These are phyloP conservation scores for Fratercula arctica DNA, from an alignment of 2,797 vertebrate species.

Conservation along the genomic window DNA sequence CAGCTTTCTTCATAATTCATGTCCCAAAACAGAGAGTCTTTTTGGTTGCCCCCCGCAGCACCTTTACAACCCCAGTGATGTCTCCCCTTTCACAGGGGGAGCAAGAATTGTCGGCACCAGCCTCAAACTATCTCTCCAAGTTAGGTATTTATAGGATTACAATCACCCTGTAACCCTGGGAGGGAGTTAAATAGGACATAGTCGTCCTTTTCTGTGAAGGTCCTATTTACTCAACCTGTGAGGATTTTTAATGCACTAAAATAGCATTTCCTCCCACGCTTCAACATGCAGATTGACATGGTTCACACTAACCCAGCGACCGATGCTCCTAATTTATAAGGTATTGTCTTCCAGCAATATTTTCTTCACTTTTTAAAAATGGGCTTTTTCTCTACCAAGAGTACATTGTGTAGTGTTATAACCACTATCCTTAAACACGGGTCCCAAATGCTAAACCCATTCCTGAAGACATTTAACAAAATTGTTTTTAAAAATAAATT, in stretches of 20 bases:
- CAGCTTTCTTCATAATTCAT: neutral
- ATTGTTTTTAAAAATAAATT: neutral
- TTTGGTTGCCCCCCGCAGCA: neutral
- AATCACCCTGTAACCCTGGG: accelerated
- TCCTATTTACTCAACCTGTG: neutral
- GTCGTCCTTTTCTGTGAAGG: neutral
- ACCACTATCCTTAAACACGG: neutral
- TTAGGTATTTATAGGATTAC: neutral
- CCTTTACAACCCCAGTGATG: neutral
- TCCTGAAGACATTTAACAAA: neutral
- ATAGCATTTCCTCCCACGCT: neutral
- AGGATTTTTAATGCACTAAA: neutral
- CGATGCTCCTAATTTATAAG: neutral
- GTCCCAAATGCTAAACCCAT: neutral
- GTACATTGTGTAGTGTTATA: neutral
- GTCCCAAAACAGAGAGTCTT: neutral
- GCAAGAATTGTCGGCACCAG: neutral
- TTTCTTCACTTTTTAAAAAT: neutral
- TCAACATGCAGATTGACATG: neutral
- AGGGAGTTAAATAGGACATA: neutral
- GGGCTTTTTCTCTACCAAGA: neutral
- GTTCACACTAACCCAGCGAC: neutral
- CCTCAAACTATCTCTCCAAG: neutral
- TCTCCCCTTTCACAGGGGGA: neutral
- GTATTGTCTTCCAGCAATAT: neutral